These are phyloP conservation scores for Malthinus seriepunctatus DNA, from an alignment of 2,888 invertebrate species.

Conservation along the genomic window DNA sequence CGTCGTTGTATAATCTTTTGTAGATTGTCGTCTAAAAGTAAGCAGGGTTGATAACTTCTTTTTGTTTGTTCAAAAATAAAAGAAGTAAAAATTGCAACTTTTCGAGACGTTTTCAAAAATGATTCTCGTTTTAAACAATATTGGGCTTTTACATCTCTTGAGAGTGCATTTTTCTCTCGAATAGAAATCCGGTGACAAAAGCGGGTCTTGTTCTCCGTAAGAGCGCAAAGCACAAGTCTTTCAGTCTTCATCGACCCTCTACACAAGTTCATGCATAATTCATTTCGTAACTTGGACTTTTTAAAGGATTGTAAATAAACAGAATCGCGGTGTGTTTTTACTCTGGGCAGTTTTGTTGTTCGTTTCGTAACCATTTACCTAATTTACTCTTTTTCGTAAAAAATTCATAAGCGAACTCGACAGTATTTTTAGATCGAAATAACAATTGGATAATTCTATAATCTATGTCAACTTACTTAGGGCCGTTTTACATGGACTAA, in stretches of 20 bases:
- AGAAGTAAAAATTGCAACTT: neutral
- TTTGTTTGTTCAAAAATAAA: neutral
- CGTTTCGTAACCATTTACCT: too few relatives aligned
- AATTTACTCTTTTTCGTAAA: too few relatives aligned
- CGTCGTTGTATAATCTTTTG: too few relatives aligned
- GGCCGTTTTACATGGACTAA: too few relatives aligned
- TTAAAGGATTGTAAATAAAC: conserved; percentile 22
- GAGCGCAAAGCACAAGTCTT: neutral
- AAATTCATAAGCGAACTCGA: too few relatives aligned
- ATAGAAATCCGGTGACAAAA: conserved; percentile 2
- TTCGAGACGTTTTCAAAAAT: neutral
- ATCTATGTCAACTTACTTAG: too few relatives aligned
- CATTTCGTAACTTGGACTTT: conserved; percentile 16
- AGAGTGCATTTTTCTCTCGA: neutral
- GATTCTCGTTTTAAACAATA: conserved; percentile 1
- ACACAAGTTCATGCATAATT: conserved; percentile 15
- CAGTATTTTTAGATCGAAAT: too few relatives aligned
- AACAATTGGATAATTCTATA: too few relatives aligned
- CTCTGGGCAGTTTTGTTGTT: conserved; percentile 1
- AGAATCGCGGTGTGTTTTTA: conserved; percentile 9
- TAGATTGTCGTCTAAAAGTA: too few relatives aligned
- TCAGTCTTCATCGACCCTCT: neutral
- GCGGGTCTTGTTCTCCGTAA: conserved; percentile 2
- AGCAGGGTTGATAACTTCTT: too few relatives aligned
- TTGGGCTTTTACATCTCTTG: conserved; percentile 3